A percentile compares a stretch with the other conserved stretches of the same genome.
phyloP scores from a whole-genome alignment of 35 echinoderm and acorn worm species.

The Amphiura filiformis region DNA sequence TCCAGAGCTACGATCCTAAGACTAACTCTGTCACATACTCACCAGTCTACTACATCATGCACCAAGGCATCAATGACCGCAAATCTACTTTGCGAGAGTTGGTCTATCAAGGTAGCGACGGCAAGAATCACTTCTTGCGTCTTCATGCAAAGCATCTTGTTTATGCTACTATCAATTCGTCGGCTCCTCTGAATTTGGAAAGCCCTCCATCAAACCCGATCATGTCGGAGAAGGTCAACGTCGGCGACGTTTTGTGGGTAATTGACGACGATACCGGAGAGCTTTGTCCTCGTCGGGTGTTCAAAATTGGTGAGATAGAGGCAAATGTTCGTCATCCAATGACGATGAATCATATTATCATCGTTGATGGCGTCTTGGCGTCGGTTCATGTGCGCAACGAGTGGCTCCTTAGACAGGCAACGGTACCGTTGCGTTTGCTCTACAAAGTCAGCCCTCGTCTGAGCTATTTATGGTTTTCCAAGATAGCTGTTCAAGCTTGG shows the following conservation, averaged over 20 bases:
- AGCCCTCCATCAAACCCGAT: background rate
- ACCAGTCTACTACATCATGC: background rate
- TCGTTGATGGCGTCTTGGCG: background rate
- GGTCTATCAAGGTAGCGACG: background rate
- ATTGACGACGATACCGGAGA: background rate
- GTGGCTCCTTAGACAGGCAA: background rate
- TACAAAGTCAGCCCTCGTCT: background rate
- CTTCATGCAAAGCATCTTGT: background rate
- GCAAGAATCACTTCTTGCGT: background rate
- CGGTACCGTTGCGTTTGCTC: background rate
- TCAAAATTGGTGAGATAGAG: background rate
- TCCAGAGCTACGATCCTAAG: background rate
- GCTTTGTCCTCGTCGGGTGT: background rate
- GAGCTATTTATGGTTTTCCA: background rate
- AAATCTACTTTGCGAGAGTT: background rate
- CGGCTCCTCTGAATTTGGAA: background rate
- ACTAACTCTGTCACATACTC: background rate
- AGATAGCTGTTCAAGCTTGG: background rate
- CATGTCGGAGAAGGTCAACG: background rate
- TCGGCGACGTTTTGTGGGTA: background rate
- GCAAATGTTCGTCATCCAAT: background rate
- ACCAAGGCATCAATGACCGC: background rate
- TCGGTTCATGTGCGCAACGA: background rate
- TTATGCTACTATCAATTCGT: background rate
- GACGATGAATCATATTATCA: background rate